Percentiles rank a stretch among this genome's conserved stretches.
Conservation (phyloP, 2,113 vertebrate genomes). For the Hydrolagus affinis region DNA sequence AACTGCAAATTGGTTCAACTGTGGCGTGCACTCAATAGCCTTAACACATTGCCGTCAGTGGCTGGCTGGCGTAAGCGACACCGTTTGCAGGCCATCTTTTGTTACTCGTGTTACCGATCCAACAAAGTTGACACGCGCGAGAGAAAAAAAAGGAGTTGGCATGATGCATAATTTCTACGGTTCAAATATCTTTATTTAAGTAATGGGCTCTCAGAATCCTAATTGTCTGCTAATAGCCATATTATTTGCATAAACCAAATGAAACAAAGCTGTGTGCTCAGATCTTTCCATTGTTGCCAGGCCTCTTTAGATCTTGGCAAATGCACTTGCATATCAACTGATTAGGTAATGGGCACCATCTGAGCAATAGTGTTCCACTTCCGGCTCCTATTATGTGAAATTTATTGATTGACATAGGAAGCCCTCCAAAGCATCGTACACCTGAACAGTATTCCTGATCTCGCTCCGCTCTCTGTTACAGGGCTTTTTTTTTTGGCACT, state of each 20-base stretch:
- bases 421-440: constrained; percentile 27
- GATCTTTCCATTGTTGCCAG: constrained; percentile 36
- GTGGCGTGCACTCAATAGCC: no score
- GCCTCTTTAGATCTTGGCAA: constrained; percentile 34
- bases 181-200: constrained; percentile 26
- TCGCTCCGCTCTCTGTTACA: background rate
- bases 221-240: constrained; percentile 33
- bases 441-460: constrained; percentile 25
- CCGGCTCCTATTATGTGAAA: constrained; percentile 28
- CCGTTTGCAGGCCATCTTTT: no score
- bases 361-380: constrained; percentile 18
- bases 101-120: no score
- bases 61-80: no score
- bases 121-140: background rate
- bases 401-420: constrained; percentile 29
- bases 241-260: constrained; percentile 37
- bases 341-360: constrained; percentile 32
- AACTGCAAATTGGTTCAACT: no score
- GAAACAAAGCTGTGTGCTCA: constrained; percentile 34
- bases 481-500: constrained; percentile 3
- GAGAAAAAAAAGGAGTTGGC: background rate
- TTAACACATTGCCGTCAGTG: no score
- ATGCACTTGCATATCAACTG: constrained; percentile 36
- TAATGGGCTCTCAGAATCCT: constrained; percentile 24
- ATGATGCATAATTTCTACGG: background rate